Conservation (phyloP, 2,113 vertebrate genomes). For the Daphoenositta chrysoptera region DNA sequence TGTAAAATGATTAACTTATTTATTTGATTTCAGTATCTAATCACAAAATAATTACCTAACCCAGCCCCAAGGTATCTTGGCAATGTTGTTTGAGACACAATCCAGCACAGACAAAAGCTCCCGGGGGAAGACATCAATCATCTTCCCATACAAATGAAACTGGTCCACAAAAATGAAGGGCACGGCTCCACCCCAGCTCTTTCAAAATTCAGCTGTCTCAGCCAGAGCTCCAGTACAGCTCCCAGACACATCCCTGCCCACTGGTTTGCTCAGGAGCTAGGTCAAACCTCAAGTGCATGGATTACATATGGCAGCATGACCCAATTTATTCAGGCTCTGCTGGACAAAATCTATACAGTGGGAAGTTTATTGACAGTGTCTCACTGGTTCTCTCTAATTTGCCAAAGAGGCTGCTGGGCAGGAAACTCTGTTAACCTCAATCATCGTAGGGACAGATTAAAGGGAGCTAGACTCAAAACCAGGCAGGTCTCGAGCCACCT, state of each 20-base stretch:
- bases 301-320: constrained; percentile 32
- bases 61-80: constrained; percentile 9
- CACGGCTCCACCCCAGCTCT: background rate
- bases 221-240: background rate
- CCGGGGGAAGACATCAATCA: background rate
- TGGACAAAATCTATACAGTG: background rate
- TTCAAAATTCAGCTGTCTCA: background rate
- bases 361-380: background rate
- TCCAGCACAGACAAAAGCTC: background rate
- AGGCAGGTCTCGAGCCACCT: background rate
- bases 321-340: background rate
- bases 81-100: background rate
- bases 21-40: constrained; percentile 1
- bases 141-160: background rate
- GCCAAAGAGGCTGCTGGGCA: constrained; percentile 17
- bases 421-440: constrained; percentile 15
- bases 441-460: background rate
- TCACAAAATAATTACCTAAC: background rate
- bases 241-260: background rate
- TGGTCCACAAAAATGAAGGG: background rate
- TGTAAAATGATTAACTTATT: background rate
- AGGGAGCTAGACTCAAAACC: background rate
- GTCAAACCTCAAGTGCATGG: constrained; percentile 2
- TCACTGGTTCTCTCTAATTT: constrained; percentile 4
- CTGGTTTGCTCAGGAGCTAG: background rate